Percentiles rank a stretch among this genome's conserved stretches.
Evolutionary conservation across 2,797 vertebrate genomes (phyloP).

Genomic region (Pseudochirops cupreus): DNA sequence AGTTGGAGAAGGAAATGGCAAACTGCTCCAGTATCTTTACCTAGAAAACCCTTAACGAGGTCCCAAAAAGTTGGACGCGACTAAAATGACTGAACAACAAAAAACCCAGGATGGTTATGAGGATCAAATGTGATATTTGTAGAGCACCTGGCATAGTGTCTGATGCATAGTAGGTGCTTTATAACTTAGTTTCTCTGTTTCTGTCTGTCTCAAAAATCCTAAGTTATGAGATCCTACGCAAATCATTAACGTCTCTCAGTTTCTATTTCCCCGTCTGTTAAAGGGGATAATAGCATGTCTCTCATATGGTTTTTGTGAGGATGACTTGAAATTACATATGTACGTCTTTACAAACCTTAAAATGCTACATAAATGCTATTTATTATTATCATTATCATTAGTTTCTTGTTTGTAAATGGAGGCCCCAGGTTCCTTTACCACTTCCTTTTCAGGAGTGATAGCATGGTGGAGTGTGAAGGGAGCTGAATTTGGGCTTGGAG

Average conservation of each 20-base stretch:
- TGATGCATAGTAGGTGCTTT: background rate
- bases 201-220: background rate
- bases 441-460: background rate
- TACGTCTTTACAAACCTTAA: background rate
- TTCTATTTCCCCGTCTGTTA: background rate
- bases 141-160: background rate
- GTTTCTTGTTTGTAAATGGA: background rate
- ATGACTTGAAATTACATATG: background rate
- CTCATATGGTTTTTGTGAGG: background rate
- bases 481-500: background rate
- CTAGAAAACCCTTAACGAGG: background rate
- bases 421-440: background rate
- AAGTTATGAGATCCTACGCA: background rate
- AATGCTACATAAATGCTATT: background rate
- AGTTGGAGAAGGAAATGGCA: background rate
- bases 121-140: background rate
- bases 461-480: background rate
- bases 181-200: background rate
- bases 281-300: background rate
- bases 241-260: background rate
- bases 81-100: background rate
- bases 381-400: background rate
- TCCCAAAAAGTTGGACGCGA: background rate
- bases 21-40: background rate
- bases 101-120: background rate